Conservation (phyloP, 2,113 vertebrate genomes). For the Apodemus speciosus region DNA sequence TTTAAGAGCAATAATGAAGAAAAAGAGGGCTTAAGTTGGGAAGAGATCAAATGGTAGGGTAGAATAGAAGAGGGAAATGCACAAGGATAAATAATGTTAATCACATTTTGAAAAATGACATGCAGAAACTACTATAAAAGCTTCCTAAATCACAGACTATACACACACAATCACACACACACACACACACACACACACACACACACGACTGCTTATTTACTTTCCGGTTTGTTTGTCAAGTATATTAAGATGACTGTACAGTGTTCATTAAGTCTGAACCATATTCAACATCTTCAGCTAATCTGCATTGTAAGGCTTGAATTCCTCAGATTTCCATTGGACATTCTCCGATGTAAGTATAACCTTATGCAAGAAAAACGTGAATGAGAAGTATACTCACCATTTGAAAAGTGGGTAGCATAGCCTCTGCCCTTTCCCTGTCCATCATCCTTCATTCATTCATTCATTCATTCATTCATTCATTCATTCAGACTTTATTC, state of each 20-base stretch:
- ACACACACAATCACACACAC: too few species aligned
- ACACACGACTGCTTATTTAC: accelerated
- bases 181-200: too few species aligned
- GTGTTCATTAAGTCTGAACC: neutral
- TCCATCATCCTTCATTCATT: neutral
- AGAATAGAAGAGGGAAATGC: neutral
- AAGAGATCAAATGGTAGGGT: neutral
- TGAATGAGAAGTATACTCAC: neutral
- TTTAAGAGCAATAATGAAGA: neutral
- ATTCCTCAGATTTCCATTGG: neutral
- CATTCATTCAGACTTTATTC: neutral
- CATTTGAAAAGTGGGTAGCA: neutral
- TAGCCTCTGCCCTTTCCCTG: too few species aligned
- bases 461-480: too few species aligned
- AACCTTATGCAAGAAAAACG: neutral
- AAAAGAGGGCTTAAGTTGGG: neutral
- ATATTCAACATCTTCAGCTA: neutral
- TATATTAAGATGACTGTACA: neutral
- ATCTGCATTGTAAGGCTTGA: neutral
- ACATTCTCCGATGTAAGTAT: neutral
- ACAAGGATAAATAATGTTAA: neutral
- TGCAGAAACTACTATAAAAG: neutral
- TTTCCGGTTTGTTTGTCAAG: neutral
- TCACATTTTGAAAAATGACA: neutral
- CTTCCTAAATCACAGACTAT: too few species aligned